phyloP scores from a whole-genome alignment of 1,140 invertebrate genomes.

The Papilio helenus region DNA sequence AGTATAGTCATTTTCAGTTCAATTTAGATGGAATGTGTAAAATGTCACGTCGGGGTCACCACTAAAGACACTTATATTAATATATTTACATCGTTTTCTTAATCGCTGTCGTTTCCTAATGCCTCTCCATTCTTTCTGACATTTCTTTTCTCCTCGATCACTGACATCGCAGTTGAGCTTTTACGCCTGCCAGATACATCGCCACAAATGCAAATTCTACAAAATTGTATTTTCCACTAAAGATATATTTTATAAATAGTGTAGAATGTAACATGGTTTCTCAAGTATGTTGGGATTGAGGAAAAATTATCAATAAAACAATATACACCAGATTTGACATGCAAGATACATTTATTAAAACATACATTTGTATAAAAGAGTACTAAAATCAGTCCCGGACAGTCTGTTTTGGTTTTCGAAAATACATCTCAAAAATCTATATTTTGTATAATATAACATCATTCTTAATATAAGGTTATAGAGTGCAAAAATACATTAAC shows the following conservation, averaged over 20 bases:
- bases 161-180: too few relatives aligned
- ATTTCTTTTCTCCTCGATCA: too few relatives aligned
- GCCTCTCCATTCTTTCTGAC: too few relatives aligned
- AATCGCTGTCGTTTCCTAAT: too few relatives aligned
- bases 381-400: not conserved
- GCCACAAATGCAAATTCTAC: too few relatives aligned
- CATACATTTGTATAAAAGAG: conserved; percentile 6
- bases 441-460: not conserved
- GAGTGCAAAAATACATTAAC: not conserved
- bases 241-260: too few relatives aligned
- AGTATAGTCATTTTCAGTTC: not conserved
- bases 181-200: too few relatives aligned
- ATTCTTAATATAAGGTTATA: not conserved
- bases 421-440: not conserved
- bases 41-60: too few relatives aligned
- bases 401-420: not conserved
- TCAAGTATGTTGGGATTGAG: not conserved
- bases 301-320: conserved; percentile 13
- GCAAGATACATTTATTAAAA: conserved; percentile 12
- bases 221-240: too few relatives aligned
- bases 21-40: not conserved
- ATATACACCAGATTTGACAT: not conserved
- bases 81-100: too few relatives aligned
- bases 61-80: too few relatives aligned
- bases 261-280: too few relatives aligned